These are phyloP conservation scores for Lordiphosa fenestrarum DNA, from an alignment of 2,888 invertebrate species.

Conservation along the genomic window DNA sequence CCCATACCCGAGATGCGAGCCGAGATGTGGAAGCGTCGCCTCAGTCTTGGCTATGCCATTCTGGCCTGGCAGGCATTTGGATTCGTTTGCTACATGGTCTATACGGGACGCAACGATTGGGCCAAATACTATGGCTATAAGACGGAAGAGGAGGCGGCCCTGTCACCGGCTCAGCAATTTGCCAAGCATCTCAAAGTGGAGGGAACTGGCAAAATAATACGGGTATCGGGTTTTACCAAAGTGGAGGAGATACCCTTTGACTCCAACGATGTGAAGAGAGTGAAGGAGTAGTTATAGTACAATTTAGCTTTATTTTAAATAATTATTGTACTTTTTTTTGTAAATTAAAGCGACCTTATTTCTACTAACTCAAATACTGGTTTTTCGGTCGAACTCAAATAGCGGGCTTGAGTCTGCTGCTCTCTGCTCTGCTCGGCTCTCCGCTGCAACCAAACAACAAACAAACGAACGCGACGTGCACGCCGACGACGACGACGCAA, in stretches of 20 bases:
- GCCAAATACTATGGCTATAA: slow-evolving; percentile 85
- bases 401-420: too few relatives aligned
- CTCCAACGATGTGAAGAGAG: slow-evolving; percentile 26
- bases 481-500: neutral
- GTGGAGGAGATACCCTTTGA: slow-evolving; percentile 74
- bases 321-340: slow-evolving; percentile 14
- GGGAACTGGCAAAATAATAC: slow-evolving; percentile 78
- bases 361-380: too few relatives aligned
- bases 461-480: neutral
- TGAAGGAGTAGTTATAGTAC: slow-evolving; percentile 36
- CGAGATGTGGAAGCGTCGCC: slow-evolving; percentile 83
- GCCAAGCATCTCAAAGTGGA: slow-evolving; percentile 71
- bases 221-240: slow-evolving; percentile 71
- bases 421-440: too few relatives aligned
- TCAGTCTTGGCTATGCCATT: slow-evolving; percentile 84
- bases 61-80: slow-evolving; percentile 89
- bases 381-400: too few relatives aligned
- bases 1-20: slow-evolving; percentile 82
- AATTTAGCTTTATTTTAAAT: neutral
- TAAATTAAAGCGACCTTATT: slow-evolving; percentile 1
- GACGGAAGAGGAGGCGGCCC: slow-evolving; percentile 82
- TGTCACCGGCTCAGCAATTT: slow-evolving; percentile 81
- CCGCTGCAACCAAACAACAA: neutral
- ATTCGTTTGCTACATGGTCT: slow-evolving; percentile 83
- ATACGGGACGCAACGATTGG: slow-evolving; percentile 85